Percentiles rank a stretch among this genome's conserved stretches.
Conservation (phyloP, 2,113 vertebrate species). For the Oreochromis niloticus region DNA sequence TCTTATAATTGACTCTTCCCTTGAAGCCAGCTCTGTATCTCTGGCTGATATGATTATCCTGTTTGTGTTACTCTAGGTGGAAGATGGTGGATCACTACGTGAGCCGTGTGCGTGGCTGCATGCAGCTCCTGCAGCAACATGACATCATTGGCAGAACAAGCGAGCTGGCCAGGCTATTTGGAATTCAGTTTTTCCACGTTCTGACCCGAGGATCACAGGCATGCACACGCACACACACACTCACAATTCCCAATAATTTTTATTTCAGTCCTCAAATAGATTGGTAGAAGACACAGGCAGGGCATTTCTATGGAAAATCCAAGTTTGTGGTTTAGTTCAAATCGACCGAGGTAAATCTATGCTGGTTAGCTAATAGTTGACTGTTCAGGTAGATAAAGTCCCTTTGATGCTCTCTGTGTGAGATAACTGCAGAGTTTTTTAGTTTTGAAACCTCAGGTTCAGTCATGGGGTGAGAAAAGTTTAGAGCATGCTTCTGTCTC, state of each 20-base stretch:
- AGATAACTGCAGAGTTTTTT: background rate
- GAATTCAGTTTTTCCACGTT: conserved; percentile 96
- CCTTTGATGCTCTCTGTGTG: background rate
- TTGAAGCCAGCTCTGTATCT: background rate
- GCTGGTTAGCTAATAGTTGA: background rate
- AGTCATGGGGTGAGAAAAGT: background rate
- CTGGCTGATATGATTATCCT: background rate
- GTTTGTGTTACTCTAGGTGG: conserved; percentile 76
- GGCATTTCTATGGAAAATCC: background rate
- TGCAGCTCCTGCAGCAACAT: conserved; percentile 86
- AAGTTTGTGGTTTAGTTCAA: background rate
- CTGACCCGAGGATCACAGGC: conserved; percentile 90
- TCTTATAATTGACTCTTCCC: background rate
- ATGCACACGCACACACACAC: background rate
- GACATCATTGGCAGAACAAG: conserved; percentile 95
- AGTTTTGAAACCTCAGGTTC: background rate
- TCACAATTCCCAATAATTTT: background rate
- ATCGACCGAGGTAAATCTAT: background rate
- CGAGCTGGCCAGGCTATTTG: conserved; percentile 93
- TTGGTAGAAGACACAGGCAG: background rate
- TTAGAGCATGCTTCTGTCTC: background rate
- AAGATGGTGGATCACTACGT: conserved; percentile 94
- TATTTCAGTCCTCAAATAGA: background rate
- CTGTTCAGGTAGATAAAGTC: background rate
- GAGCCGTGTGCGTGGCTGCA: conserved; percentile 82